A percentile compares a stretch with the other conserved stretches of the same genome.
Conservation (phyloP, 2,888 invertebrate genomes). For the Drosophila demipolita region DNA sequence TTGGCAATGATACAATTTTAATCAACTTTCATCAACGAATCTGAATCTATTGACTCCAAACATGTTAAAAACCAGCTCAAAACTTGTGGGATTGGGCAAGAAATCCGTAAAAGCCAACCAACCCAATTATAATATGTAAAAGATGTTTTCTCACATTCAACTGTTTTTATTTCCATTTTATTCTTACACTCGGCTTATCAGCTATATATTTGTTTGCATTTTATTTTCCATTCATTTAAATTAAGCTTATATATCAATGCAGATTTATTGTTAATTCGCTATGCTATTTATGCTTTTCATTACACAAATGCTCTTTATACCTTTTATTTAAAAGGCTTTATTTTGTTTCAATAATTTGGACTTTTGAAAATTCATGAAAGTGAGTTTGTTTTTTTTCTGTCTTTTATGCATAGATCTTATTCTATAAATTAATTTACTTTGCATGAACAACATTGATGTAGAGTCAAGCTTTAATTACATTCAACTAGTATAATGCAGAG, state of each 20-base stretch:
- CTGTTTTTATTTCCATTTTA: conserved; percentile 73
- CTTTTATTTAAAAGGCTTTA: not conserved
- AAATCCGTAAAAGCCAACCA: not conserved
- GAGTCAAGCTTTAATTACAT: conserved; percentile 62
- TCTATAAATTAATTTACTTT: conserved; percentile 41
- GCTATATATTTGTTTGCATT: conserved; percentile 59
- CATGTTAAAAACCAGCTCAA: not conserved
- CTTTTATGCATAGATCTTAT: conserved; percentile 38
- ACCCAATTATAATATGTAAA: not conserved
- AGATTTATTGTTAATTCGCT: conserved; percentile 63
- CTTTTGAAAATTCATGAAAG: conserved; percentile 80
- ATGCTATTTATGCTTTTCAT: conserved; percentile 31
- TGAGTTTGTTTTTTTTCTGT: conserved; percentile 25
- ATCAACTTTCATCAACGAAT: not conserved
- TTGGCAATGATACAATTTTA: not conserved
- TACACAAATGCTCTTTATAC: conserved; percentile 32
- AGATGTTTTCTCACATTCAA: conserved; percentile 64
- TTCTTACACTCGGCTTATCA: conserved; percentile 63
- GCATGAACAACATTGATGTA: conserved; percentile 78
- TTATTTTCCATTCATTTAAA: conserved; percentile 44
- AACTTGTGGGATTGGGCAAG: not conserved
- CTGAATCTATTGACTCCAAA: not conserved
- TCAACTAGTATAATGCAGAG: conserved; percentile 63
- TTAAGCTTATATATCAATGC: conserved; percentile 72
- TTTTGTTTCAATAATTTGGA: conserved; percentile 68